Base-by-base conservation (phyloP, 2,888 invertebrate species). In the Galerucella nymphaeae region DNA sequence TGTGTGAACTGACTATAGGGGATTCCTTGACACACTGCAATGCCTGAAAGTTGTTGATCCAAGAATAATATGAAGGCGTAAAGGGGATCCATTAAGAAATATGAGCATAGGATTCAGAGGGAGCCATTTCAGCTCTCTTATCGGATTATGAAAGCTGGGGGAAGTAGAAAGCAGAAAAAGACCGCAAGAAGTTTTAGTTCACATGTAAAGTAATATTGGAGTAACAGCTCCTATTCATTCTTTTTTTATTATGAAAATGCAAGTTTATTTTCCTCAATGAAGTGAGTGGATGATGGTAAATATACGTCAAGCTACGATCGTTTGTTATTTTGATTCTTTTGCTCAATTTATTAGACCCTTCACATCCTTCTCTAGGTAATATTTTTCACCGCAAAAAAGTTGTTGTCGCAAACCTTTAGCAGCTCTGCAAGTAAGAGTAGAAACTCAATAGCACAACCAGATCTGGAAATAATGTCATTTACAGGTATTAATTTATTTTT, bases 31-130 rank as follows among this genome's bases (percentile, higher is more conserved):
- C 63, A 57, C 63, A 30, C 57, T 55, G 63, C 42, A 14, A 53
- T 59, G 50, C 63, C 72, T 72, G 63, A 73, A 76, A 76, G 75
- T 76, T 76, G 75, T 73, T 76, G 76, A 76, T 76, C 72, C 73
- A 68, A 59, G 69, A 73, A 70, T 71, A 74, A 76, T 76, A 69
- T 71, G 65, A 63, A 71, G 74, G 63, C 30, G 50, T 57, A 70
- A 63, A 55, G 57, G 63, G 69, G 55, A 63, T 38, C 66, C 58
- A 66, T 66, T 66, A 66, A 57, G 66, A 66, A 66, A 66, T 66
- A 66, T 42, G 66, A n/a, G 58, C 20, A 16, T 20, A 62, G 41
- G 41, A 42, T 62, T 42, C 18, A 41, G 18, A 1, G 16, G 18
- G 42, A 41, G 18, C 42, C 18, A 18, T 62, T n/a, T 18, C 13